These are phyloP conservation scores for Dendrolimus houi DNA, from an alignment of 2,888 invertebrate species.

Conservation along the genomic window DNA sequence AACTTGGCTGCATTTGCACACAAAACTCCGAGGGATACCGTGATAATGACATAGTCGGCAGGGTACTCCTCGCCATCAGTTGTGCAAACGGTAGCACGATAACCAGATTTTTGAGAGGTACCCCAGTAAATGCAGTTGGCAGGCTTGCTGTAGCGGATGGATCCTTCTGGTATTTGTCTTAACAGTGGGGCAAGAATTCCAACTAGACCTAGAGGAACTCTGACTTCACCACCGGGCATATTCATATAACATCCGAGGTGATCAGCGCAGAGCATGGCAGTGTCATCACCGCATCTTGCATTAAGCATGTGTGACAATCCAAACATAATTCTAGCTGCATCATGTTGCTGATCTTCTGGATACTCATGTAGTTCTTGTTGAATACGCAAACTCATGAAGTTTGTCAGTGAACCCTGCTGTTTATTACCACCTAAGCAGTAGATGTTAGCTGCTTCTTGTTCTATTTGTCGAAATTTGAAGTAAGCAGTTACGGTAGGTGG, in stretches of 20 bases:
- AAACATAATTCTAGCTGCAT: constrained; percentile 81
- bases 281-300: constrained; percentile 80
- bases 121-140: constrained; percentile 84
- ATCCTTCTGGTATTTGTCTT: constrained; percentile 78
- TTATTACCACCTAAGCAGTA: constrained; percentile 77
- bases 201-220: constrained; percentile 79
- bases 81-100: constrained; percentile 77
- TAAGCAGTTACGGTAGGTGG: constrained; percentile 78
- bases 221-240: constrained; percentile 76
- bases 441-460: constrained; percentile 78
- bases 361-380: constrained; percentile 81
- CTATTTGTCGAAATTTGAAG: constrained; percentile 80
- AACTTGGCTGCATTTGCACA: constrained; percentile 78
- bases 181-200: constrained; percentile 80
- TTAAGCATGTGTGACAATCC: constrained; percentile 78
- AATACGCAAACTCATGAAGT: constrained; percentile 80
- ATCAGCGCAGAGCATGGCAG: constrained; percentile 53
- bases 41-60: constrained; percentile 88
- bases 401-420: constrained; percentile 78
- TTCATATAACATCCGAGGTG: constrained; percentile 61
- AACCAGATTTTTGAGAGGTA: constrained; percentile 63
- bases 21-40: constrained; percentile 85
- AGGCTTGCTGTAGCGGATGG: constrained; percentile 80
- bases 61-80: constrained; percentile 81
- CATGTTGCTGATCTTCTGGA: constrained; percentile 80